Base-by-base conservation (phyloP, 2,888 invertebrate species). In the Acrocyrtus sp. region DNA sequence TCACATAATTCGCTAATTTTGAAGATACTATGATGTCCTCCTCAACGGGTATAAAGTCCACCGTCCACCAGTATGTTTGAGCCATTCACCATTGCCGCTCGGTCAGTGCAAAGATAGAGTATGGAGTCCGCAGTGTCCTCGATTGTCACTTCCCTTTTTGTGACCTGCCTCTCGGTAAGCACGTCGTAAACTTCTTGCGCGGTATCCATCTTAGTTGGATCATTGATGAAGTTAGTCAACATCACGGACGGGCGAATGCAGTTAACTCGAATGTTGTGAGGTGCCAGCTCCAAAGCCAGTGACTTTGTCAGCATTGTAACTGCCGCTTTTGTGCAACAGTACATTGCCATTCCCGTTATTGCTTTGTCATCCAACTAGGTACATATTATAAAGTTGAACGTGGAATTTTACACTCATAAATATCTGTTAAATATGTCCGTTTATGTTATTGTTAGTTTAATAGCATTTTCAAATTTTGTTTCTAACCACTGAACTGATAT, bases 401-500 rank as follows among this genome's bases (percentile, higher is more conserved):
- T n/a, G n/a, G n/a, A n/a, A n/a, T n/a, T n/a, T 12, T 6, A 6
- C 19, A 21, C 4, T 15, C 8, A 39, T 39, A 12, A 12, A 39
- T 8, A 39, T 8, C 12, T 8, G 41, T 12, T 12, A 39, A 8
- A 39, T 39, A 39, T 39, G 12, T 39, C 12, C 12, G 8, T 12
- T 39, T 12, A 8, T 12, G 12, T 39, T 39, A 12, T 12, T 39
- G 12, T 39, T 12, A 39, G 41, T 39, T 39, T 12, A 8, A 39
- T 12, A 12, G 41, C 41, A 39, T 39, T 39, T 12, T 12, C 12
- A 12, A 39, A 39, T 8, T 12, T 12, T 39, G n/a, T n/a, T n/a
- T n/a, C 57, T 1, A 45, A 73, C 73, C 34, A 73, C 56, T 4
- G 73, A 73, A 45, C 61, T 61, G n/a, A 73, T 57, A 57, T 73